Evolutionary conservation across 2,113 vertebrate species (phyloP), one percentile per base, ranked within the genome.

Genomic region (Taurulus bubalis): DNA sequence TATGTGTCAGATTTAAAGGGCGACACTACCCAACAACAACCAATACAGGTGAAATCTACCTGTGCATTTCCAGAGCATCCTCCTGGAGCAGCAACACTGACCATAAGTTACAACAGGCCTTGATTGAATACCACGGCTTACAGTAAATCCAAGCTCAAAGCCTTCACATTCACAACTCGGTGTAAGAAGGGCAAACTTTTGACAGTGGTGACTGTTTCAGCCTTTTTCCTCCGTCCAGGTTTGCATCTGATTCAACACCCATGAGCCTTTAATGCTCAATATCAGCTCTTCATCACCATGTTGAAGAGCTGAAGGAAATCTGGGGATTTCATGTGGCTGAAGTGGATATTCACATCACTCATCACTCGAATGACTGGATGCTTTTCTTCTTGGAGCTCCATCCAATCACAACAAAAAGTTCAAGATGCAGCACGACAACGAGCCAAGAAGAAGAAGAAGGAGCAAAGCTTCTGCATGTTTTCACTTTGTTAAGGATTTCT

Each of bases 331-430:
- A 71, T 62, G 42, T 18, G 42, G 34, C 42, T 38, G 34, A 69
- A 75, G 66, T 30, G 22, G 40, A 68, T 71, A 70, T 77, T 59
- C 47, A 45, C 76, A 64, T 22, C 28, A 28, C n/a, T 77, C 77
- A 55, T 71, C 40, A 55, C 45, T 26, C 77, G 38, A 18, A 65
- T 20, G 58, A 72, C 77, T 8, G 4, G 38, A 65, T 65, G 65
- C 60, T 75, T 79, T 84, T 12, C 65, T 11, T 16, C 30, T 70
- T 14, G 8, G 36, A 67, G 36, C 55, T 24, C 55, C 60, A 3
- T 56, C 74, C 69, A 81, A 40, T 20, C 49, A 40, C 28, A 56
- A 56, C 45, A 75, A 81, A 71, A 38, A 28, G 28, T 26, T 74
- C 69, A 59, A 72, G 71, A 60, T 60, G 42, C 63, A 64, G 64